Base-by-base conservation (phyloP, 2,888 invertebrate genomes). In the Caradrina clavipalpis region DNA sequence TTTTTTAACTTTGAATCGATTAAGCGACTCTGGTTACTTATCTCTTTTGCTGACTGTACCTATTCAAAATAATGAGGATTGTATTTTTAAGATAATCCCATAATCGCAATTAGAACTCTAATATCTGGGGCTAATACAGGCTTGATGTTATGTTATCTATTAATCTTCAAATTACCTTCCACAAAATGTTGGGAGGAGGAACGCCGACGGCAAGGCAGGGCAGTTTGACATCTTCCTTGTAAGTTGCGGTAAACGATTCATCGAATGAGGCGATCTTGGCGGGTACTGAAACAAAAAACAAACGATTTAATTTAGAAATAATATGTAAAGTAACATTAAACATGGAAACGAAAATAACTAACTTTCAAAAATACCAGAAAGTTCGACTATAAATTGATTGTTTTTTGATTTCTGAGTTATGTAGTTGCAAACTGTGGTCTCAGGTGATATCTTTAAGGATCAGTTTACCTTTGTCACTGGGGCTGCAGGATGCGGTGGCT, bases 211-310 rank as follows among this genome's bases (percentile, higher is more conserved):
- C 98, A 31, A 98, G 96, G 87, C 99, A 99, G 0, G 99, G 99
- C 87, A 99, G 95, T 85, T 98, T 98, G 1, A 99, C 98, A 86
- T 98, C 98, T 95, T 98, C 98, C 93, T 98, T 98, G 94, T 98
- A 98, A 0, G 98, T 98, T 15, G 98, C 98, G 74, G 98, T 98
- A 91, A 99, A 98, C n/a, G 98, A 97, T 89, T 98, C 98, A 89
- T 99, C 99, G 93, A 99, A 99, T 1, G 99, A 99, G 55, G 99
- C 99, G 85, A 99, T 99, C 92, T 98, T 98, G 1, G 99, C 99
- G 56, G 99, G 98, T 69, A 99, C 99, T 98, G 90, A 11, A 75
- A 68, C 21, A 66, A 58, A 64, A 65, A 8, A 60, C 1, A 47
- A 19, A 58, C 17, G 19, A 22, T 45, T 60, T 13, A 17, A 17